Evolutionary conservation across 1,140 invertebrate species (phyloP), one percentile per base, ranked within the genome.

Genomic region (Episyrphus balteatus): DNA sequence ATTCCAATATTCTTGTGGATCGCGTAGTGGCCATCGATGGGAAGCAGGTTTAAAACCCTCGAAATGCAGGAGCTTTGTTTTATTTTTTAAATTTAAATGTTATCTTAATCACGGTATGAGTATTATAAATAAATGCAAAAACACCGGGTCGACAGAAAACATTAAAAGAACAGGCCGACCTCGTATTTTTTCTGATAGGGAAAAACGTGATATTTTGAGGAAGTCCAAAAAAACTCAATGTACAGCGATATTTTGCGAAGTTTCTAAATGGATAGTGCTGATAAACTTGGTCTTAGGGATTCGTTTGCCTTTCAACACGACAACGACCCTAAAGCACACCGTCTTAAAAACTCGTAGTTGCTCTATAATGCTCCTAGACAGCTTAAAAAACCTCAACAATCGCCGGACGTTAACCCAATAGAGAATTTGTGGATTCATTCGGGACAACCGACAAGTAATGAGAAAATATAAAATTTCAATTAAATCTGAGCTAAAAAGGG

Each of bases 251-350:
- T 40, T 40, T 40, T 40, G 15, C 9, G 17, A 15, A 9, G 15
- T 12, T 11, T 10, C 12, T 40, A 9, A 17, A 13, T 37, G 42
- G 21, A 31, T 30, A 49, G 50, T 47, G 51, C 53, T 11, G 5
- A 15, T 33, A 57, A 58, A 46, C 48, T 56, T 44, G 31, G 44
- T 12, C 33, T 48, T 8, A 5, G n/a, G 14, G 19, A 37, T 32
- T 30, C 18, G 36, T 47, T 43, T 39, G 11, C 14, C 11, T 47
- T 48, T 55, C 57, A 7, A 15, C 40, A 48, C 11, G 41, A 51
- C 32, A 50, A 50, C 21, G 49, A 46, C 42, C 44, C 49, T 10
- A n/a, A 69, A 68, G 43, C 61, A 69, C 39, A 59, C 15, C 39
- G 8, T 18, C 39, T 10, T 11, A 40, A 34, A 10, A 10, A n/a